Conservation (phyloP, 2,113 vertebrate genomes). For the Gallinago paraguaiae region DNA sequence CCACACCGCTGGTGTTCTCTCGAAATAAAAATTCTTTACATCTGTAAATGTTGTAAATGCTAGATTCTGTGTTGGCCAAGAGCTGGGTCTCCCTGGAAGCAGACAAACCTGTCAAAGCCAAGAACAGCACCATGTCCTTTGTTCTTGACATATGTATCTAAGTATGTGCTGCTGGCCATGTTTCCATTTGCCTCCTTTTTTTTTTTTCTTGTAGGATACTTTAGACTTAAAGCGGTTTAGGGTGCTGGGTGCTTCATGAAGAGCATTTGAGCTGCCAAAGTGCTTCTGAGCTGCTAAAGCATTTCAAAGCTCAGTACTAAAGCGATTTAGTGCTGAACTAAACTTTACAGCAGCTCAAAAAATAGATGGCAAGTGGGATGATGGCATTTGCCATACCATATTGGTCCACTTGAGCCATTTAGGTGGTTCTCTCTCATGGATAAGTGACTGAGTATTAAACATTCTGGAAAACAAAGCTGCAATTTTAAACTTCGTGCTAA, state of each 20-base stretch:
- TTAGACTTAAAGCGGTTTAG: conserved; percentile 61
- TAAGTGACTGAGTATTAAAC: not conserved
- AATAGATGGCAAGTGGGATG: conserved; percentile 9
- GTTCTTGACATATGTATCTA: not conserved
- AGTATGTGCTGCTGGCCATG: not conserved
- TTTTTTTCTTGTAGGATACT: conserved; percentile 17
- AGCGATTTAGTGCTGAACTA: conserved; percentile 59
- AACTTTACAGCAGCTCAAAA: conserved; percentile 59
- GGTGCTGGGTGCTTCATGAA: conserved; percentile 41
- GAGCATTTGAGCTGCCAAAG: conserved; percentile 67
- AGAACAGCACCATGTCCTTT: not conserved
- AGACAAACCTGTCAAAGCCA: not conserved
- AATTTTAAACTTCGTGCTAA: not conserved
- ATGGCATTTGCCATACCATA: not conserved
- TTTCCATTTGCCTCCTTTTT: not conserved
- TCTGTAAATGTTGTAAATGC: not conserved
- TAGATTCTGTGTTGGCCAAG: not conserved
- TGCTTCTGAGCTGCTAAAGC: conserved; percentile 70
- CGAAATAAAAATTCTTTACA: not conserved
- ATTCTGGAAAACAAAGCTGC: not conserved
- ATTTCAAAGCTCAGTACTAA: conserved; percentile 67
- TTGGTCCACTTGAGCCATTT: not conserved
- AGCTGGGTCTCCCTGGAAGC: not conserved
- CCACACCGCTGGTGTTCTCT: not conserved
- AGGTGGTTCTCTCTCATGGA: not conserved